Conservation (phyloP, 2,113 vertebrate genomes). For the Chelonoidis abingdonii region DNA sequence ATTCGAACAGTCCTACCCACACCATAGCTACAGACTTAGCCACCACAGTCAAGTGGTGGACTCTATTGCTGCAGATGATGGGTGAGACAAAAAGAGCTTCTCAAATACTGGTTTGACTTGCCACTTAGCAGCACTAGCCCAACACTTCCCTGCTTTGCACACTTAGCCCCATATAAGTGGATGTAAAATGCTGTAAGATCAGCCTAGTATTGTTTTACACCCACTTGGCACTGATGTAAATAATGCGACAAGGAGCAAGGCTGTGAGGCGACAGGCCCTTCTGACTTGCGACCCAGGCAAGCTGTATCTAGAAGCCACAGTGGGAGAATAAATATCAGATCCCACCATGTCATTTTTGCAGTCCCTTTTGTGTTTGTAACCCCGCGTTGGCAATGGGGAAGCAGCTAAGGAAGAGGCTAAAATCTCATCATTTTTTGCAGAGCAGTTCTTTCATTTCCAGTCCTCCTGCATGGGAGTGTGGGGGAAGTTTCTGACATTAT, state of each 20-base stretch:
- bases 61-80: not conserved
- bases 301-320: not conserved
- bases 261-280: not conserved
- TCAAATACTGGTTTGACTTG: not conserved
- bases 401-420: not conserved
- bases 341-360: not conserved
- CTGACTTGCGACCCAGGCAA: not conserved
- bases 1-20: slow-evolving; percentile 2
- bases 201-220: not conserved
- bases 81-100: not conserved
- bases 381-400: not conserved
- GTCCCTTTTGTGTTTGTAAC: not conserved
- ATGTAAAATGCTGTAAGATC: not conserved
- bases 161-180: not conserved
- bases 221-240: not conserved
- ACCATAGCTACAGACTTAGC: not conserved
- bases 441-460: not conserved
- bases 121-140: not conserved
- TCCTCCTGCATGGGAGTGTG: not conserved
- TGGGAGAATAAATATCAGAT: not conserved
- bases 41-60: slow-evolving; percentile 5
- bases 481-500: not conserved
- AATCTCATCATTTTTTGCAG: not conserved
- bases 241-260: not conserved
- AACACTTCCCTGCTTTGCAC: not conserved